Conservation (phyloP, 1,140 invertebrate species). For the Phortica variegata region DNA sequence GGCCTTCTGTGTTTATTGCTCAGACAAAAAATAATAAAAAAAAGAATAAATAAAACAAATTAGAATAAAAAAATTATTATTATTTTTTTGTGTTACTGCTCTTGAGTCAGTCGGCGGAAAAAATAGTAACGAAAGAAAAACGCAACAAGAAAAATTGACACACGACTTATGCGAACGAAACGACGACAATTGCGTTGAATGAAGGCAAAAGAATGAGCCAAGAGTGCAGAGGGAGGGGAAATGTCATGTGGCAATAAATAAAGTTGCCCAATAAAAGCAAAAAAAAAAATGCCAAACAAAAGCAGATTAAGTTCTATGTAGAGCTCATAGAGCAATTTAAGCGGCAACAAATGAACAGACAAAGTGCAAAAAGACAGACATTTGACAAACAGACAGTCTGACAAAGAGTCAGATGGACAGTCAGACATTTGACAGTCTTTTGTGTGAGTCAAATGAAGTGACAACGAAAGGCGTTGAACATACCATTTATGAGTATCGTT, state of each 20-base stretch:
- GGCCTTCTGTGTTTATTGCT: too few relatives aligned
- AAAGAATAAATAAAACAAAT: too few relatives aligned
- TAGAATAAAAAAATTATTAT: too few relatives aligned
- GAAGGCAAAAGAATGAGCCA: background rate
- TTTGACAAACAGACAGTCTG: too few relatives aligned
- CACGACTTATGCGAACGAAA: constrained; percentile 13
- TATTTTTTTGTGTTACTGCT: too few relatives aligned
- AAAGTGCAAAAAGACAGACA: background rate
- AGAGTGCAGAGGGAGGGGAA: background rate
- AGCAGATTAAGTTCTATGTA: constrained; percentile 19
- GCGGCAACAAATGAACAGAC: constrained; percentile 28
- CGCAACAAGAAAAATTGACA: constrained; percentile 32
- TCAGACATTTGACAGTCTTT: too few relatives aligned
- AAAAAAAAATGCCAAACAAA: too few relatives aligned
- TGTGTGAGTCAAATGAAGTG: background rate
- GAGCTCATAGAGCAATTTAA: constrained; percentile 18
- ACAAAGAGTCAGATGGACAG: too few relatives aligned
- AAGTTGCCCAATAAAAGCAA: constrained; percentile 40
- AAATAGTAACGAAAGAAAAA: too few relatives aligned
- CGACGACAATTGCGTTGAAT: constrained; percentile 15
- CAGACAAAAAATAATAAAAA: too few relatives aligned
- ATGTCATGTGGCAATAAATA: constrained; percentile 37
- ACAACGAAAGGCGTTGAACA: background rate
- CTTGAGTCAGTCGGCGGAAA: too few relatives aligned
- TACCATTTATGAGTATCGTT: constrained; percentile 13